These are phyloP conservation scores for Scatophagus argus DNA, from an alignment of 2,113 vertebrate genomes.

Conservation along the genomic window DNA sequence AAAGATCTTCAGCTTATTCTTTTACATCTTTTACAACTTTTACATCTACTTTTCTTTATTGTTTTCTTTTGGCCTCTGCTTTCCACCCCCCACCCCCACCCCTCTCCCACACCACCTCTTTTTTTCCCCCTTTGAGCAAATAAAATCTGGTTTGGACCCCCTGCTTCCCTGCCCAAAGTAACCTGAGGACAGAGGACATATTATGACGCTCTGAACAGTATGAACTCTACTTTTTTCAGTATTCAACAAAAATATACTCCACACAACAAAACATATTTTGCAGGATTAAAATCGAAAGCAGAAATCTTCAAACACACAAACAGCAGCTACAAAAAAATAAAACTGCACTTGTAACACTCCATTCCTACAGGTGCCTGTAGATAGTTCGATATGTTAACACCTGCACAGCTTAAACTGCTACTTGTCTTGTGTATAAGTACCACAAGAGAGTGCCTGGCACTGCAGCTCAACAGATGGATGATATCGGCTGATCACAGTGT, in stretches of 20 bases:
- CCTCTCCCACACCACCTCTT: neutral
- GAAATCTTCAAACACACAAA: neutral
- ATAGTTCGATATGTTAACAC: neutral
- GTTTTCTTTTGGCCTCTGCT: neutral
- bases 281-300: neutral
- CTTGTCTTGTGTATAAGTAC: neutral
- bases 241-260: constrained; percentile 12
- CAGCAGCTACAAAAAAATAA: neutral
- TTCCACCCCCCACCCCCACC: neutral
- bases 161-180: constrained; percentile 4
- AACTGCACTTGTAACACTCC: neutral
- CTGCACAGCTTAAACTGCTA: neutral
- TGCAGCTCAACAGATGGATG: neutral
- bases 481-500: neutral
- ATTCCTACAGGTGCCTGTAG: neutral
- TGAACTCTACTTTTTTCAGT: constrained; percentile 12
- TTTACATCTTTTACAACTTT: neutral
- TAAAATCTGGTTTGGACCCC: constrained; percentile 20
- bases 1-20: neutral
- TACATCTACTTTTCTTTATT: neutral
- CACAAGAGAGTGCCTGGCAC: neutral
- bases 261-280: neutral
- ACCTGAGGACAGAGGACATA: constrained; percentile 26
- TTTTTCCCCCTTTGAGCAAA: constrained; percentile 27
- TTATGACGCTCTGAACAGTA: constrained; percentile 6